Conservation (phyloP, 2,113 vertebrate genomes). For the Rattus rattus region DNA sequence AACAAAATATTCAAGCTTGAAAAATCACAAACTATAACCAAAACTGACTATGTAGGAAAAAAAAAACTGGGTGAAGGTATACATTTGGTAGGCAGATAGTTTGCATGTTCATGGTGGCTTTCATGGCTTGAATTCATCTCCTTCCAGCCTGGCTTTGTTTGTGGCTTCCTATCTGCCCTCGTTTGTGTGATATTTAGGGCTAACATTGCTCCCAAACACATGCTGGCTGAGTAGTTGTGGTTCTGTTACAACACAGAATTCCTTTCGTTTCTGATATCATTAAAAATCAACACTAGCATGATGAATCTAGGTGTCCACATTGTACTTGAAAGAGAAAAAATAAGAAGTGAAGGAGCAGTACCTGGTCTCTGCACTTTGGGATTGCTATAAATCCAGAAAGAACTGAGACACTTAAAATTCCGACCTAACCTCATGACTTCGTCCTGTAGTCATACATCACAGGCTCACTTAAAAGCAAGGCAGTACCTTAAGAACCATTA, state of each 20-base stretch:
- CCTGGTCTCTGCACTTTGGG: not conserved
- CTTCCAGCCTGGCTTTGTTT: not conserved
- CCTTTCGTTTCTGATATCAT: constrained; percentile 21
- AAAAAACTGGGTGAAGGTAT: not conserved
- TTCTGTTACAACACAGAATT: not conserved
- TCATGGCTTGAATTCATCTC: not conserved
- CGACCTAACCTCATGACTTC: not conserved
- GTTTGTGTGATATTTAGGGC: not conserved
- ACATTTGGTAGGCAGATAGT: not conserved
- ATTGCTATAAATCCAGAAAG: not conserved
- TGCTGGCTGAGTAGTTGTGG: not conserved
- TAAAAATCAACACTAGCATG: not conserved
- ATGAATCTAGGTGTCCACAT: not conserved
- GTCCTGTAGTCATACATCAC: not conserved
- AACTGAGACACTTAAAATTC: not conserved
- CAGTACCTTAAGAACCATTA: not conserved
- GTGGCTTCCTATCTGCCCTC: not conserved
- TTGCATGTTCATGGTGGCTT: not conserved
- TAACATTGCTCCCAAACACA: not conserved
- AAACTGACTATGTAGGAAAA: too few species aligned
- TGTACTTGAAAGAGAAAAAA: not conserved
- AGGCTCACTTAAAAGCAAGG: not conserved
- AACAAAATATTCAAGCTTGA: not conserved
- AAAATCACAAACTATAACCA: not conserved
- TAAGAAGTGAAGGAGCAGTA: not conserved